phyloP scores from a whole-genome alignment of 1,140 invertebrate genomes.

The Brachionus plicatilis region DNA sequence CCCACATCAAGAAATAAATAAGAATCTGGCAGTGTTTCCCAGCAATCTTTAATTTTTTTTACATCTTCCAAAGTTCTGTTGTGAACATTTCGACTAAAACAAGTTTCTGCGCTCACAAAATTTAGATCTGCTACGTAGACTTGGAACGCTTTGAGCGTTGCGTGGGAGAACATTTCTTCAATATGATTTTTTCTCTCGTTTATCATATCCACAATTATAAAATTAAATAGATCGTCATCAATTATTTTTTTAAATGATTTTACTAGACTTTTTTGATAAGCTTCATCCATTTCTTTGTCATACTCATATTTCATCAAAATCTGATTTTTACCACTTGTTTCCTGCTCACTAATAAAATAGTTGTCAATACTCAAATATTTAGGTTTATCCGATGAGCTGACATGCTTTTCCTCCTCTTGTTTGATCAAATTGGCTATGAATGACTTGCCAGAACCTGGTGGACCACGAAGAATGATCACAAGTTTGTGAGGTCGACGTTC shows the following conservation, averaged over 20 bases:
- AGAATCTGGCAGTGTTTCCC: background rate
- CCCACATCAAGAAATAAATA: background rate
- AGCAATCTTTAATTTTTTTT: constrained; percentile 51
- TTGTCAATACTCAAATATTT: constrained; percentile 34
- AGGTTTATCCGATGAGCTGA: background rate
- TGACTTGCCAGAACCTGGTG: constrained; percentile 32
- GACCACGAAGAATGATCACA: constrained; percentile 28
- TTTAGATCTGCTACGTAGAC: constrained; percentile 82
- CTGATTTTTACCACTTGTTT: background rate
- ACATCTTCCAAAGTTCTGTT: constrained; percentile 73
- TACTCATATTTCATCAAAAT: constrained; percentile 79
- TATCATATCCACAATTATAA: constrained; percentile 79
- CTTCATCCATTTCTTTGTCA: constrained; percentile 73
- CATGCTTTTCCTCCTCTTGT: background rate
- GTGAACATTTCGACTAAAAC: constrained; percentile 76
- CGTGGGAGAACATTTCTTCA: constrained; percentile 79
- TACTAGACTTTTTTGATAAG: constrained; percentile 72
- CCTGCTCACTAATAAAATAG: constrained; percentile 38
- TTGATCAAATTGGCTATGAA: constrained; percentile 39
- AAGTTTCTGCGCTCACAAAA: constrained; percentile 66
- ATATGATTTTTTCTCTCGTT: constrained; percentile 67
- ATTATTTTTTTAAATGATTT: constrained; percentile 88
- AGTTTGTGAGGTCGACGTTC: background rate
- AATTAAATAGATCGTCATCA: constrained; percentile 81
- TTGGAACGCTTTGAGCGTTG: constrained; percentile 81